A percentile compares a stretch with the other conserved stretches of the same genome.
Evolutionary conservation across 2,797 vertebrate genomes (phyloP).

Genomic region (Mus spretus): DNA sequence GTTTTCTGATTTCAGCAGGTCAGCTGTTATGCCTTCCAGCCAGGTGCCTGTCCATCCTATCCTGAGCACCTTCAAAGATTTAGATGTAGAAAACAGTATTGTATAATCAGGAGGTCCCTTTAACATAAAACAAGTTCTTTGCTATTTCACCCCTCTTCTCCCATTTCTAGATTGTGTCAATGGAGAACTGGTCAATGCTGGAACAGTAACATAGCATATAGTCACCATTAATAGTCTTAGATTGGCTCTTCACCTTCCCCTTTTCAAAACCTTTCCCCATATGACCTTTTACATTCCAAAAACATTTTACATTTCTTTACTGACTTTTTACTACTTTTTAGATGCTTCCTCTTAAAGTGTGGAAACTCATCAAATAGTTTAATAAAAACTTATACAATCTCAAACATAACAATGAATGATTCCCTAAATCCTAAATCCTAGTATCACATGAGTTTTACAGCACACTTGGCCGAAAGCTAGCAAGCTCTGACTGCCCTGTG

Average conservation of each 20-base stretch:
- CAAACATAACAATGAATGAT: conserved; percentile 67
- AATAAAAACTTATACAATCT: conserved; percentile 50
- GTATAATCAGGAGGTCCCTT: conserved; percentile 59
- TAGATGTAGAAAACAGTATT: conserved; percentile 35
- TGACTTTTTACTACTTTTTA: conserved; percentile 63
- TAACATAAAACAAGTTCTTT: conserved; percentile 46
- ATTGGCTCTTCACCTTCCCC: conserved; percentile 47
- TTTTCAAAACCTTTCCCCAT: conserved; percentile 64
- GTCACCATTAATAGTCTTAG: conserved; percentile 1
- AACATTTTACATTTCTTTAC: conserved; percentile 57
- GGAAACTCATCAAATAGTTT: conserved; percentile 54
- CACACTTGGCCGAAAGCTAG: conserved; percentile 33
- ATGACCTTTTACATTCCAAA: conserved; percentile 65
- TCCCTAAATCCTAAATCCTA: conserved; percentile 57
- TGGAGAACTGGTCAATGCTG: not conserved
- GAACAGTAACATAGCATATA: not conserved
- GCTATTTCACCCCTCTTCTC: conserved; percentile 13
- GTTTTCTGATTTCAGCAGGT: not conserved
- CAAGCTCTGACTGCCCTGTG: not conserved
- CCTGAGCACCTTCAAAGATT: conserved; percentile 48
- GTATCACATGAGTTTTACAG: not conserved
- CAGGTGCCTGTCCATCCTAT: not conserved
- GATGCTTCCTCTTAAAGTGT: conserved; percentile 68
- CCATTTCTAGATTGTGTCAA: not conserved
- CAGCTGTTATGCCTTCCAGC: not conserved